phyloP scores from a whole-genome alignment of 2,797 vertebrate species.

The Triplophysa yarkandensis region DNA sequence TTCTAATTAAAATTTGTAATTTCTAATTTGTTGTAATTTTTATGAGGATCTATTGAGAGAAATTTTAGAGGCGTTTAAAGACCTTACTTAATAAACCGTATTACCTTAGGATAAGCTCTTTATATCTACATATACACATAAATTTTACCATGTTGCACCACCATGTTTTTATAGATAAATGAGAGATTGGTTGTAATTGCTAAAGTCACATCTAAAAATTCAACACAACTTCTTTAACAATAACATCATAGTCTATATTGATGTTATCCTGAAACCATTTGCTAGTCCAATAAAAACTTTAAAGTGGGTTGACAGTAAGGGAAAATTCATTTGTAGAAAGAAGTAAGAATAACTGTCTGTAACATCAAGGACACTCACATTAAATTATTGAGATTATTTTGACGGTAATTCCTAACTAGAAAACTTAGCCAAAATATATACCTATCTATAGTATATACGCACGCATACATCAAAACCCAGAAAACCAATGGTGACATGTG shows the following conservation, averaged over 20 bases:
- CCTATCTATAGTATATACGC: background rate
- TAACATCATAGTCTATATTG: background rate
- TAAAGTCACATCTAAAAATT: too few relatives aligned
- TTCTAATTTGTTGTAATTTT: background rate
- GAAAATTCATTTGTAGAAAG: background rate
- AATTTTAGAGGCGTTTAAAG: too few relatives aligned
- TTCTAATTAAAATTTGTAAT: background rate
- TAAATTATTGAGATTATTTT: background rate
- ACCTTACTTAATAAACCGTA: too few relatives aligned
- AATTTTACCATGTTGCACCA: too few relatives aligned
- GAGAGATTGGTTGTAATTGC: too few relatives aligned
- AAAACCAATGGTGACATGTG: conserved; percentile 4
- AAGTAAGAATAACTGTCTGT: background rate
- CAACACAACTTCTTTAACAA: too few relatives aligned
- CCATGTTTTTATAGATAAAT: too few relatives aligned
- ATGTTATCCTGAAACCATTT: background rate
- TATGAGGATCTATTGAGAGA: background rate
- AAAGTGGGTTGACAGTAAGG: background rate
- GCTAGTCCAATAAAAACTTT: background rate
- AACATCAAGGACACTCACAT: background rate
- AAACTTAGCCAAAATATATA: background rate
- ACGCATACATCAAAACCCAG: background rate
- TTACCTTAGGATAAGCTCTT: too few relatives aligned
- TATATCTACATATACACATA: too few relatives aligned
- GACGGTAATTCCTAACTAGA: background rate